Evolutionary conservation across 2,888 invertebrate species (phyloP), one percentile per base, ranked within the genome.

Genomic region (Sturmia bella): DNA sequence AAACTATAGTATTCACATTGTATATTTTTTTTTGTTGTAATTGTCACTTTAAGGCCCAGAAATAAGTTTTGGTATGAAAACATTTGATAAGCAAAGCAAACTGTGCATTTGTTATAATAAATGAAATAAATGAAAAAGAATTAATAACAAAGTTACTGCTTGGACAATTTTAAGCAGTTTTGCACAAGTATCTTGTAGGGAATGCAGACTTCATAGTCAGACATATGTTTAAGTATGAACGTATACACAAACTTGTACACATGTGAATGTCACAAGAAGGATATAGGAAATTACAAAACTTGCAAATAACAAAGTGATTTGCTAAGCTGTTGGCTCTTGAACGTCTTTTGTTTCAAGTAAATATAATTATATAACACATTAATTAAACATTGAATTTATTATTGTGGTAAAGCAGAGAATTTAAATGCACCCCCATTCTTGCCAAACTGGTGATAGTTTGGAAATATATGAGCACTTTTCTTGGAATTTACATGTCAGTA

Each of bases 281-380:
- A 32, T 32, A 32, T 15, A 27, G 27, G 27, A 27, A n/a, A 52
- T 52, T 9, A 27, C 24, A 54, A 48, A 11, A 59, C 12, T 56
- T 9, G 1, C 12, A 41, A 17, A 27, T 24, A 45, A 19, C 32
- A 56, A 32, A n/a, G 21, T 66, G 68, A 32, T 48, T 50, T 39
- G 19, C 15, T 15, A 50, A 24, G 13, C 17, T 50, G 57, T 41
- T 39, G 17, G 24, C 39, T 17, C 0, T 13, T 3, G 17, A 59
- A 41, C 27, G 0, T 70, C 17, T 50, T 39, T 41, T 70, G 59
- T 70, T 59, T 27, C 9, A 12, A 17, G 24, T 12, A 48, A 70
- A 50, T 59, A 24, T 59, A 59, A 70, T 59, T 72, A 50, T 59
- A 59, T 45, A 59, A 61, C 9, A 50, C 15, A 17, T 32, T 24